Evolutionary conservation across 2,888 invertebrate species (phyloP).

Genomic region (Drosophila buzzatii): DNA sequence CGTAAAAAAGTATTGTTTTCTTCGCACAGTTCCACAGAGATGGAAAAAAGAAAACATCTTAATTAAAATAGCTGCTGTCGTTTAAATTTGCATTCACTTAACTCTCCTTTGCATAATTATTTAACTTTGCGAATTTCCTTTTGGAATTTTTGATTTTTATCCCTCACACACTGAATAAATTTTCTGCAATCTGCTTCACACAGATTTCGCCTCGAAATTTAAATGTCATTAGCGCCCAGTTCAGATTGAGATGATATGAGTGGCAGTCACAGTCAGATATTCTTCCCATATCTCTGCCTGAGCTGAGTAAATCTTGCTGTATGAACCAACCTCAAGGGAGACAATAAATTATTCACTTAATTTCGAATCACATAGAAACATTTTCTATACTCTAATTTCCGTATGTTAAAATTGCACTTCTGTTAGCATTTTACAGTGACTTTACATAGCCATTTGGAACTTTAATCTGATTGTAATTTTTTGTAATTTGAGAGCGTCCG

Average conservation of each 20-base stretch:
- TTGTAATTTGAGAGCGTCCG: conserved; percentile 21
- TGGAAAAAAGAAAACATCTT: conserved; percentile 34
- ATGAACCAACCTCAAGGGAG: not conserved
- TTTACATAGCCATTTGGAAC: not conserved
- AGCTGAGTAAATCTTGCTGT: not conserved
- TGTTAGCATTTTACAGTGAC: not conserved
- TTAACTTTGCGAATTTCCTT: conserved; percentile 42
- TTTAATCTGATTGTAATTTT: conserved; percentile 26
- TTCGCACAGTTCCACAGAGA: conserved; percentile 7
- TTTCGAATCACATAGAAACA: not conserved
- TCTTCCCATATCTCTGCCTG: no score
- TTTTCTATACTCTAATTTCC: not conserved
- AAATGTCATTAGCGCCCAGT: conserved; percentile 66
- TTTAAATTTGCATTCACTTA: conserved; percentile 37
- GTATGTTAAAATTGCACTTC: not conserved
- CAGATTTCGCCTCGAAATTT: conserved; percentile 54
- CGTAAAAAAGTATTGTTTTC: conserved; percentile 16
- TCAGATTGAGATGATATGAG: conserved; percentile 56
- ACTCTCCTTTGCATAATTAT: conserved; percentile 32
- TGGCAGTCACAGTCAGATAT: not conserved
- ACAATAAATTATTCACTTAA: not conserved
- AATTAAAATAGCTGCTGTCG: conserved; percentile 44
- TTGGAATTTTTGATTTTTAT: conserved; percentile 32
- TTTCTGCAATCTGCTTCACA: conserved; percentile 18
- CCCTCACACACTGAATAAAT: conserved; percentile 25